Conservation (phyloP, 2,113 vertebrate species). For the Saguinus imperator region DNA sequence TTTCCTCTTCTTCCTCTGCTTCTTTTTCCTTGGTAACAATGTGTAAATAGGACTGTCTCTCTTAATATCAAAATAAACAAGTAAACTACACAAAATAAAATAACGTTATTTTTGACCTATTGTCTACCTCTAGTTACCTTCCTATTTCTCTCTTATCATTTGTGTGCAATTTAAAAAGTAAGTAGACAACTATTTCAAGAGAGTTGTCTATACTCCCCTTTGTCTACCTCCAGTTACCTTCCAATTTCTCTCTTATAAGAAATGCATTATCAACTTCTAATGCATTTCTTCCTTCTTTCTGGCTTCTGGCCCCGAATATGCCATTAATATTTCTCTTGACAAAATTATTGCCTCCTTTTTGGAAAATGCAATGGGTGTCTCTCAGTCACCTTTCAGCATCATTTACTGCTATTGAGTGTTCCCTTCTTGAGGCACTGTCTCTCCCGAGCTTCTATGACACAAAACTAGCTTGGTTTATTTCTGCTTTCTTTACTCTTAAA, state of each 20-base stretch:
- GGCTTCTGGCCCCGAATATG: neutral
- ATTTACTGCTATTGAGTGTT: neutral
- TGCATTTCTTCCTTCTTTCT: neutral
- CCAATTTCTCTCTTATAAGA: neutral
- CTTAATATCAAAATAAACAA: neutral
- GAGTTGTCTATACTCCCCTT: too few relatives aligned
- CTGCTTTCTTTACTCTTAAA: neutral
- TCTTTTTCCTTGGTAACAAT: neutral
- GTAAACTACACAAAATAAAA: neutral
- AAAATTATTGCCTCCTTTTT: neutral
- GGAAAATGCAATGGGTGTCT: neutral
- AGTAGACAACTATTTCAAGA: too few relatives aligned
- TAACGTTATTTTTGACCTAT: neutral
- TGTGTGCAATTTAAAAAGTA: neutral
- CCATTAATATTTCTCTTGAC: neutral
- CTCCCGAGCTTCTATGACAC: neutral
- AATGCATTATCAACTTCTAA: neutral
- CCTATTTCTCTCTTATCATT: neutral
- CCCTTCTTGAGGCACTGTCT: neutral
- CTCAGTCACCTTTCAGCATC: neutral
- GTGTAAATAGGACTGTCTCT: neutral
- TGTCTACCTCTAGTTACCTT: neutral
- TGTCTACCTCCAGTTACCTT: neutral
- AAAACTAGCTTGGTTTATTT: neutral
- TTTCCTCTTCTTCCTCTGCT: neutral